These are phyloP conservation scores for Heliconius eleuchia DNA, from an alignment of 1,140 invertebrate genomes.

Conservation along the genomic window DNA sequence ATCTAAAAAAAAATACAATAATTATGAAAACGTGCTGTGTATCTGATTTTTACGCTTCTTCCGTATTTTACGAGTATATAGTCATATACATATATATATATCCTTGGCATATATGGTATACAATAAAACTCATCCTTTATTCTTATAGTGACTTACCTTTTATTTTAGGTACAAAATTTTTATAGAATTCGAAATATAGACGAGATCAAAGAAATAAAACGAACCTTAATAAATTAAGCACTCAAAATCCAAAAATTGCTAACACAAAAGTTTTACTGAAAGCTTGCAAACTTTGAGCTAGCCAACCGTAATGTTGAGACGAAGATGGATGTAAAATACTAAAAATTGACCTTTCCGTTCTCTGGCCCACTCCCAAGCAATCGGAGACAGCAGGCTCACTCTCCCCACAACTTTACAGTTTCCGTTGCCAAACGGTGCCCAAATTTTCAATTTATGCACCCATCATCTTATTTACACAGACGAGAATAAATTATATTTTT, in stretches of 20 bases:
- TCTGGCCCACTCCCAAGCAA: constrained; percentile 42
- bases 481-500: constrained; percentile 79
- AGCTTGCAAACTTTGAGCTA: background rate
- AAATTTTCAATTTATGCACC: constrained; percentile 65
- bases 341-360: constrained; percentile 36
- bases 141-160: too few relatives aligned
- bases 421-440: constrained; percentile 50
- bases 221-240: constrained; percentile 5
- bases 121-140: too few relatives aligned
- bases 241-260: background rate
- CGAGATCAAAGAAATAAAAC: background rate
- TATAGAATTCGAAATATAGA: too few relatives aligned
- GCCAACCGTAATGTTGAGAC: constrained; percentile 10
- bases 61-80: background rate
- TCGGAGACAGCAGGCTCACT: constrained; percentile 30
- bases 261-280: background rate
- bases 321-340: constrained; percentile 31
- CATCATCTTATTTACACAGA: constrained; percentile 76
- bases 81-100: too few relatives aligned
- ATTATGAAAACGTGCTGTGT: background rate
- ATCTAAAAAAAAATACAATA: too few relatives aligned
- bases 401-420: constrained; percentile 43
- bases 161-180: too few relatives aligned
- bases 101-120: too few relatives aligned
- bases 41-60: background rate